Evolutionary conservation across 2,888 invertebrate genomes (phyloP).

Genomic region (Cephus pulcher): DNA sequence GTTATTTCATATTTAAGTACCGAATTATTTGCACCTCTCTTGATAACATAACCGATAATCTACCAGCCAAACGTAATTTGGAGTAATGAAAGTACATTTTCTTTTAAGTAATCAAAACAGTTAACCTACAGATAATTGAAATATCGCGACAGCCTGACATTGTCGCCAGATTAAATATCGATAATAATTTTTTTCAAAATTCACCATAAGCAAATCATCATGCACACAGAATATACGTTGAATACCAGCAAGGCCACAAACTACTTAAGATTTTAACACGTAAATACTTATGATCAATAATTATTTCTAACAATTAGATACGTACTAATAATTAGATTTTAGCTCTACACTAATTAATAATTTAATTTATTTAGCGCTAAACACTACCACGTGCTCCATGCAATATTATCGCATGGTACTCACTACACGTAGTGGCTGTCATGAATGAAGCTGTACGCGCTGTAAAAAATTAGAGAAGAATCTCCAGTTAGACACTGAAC

Average conservation of each 20-base stretch:
- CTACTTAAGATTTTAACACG: not conserved
- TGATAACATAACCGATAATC: not conserved
- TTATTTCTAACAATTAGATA: not conserved
- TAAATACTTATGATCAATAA: not conserved
- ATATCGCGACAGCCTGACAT: not conserved
- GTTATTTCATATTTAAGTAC: not conserved
- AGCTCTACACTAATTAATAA: not conserved
- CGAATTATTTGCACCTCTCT: not conserved
- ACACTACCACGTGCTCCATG: slow-evolving; percentile 14
- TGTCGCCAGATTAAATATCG: not conserved
- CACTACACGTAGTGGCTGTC: slow-evolving; percentile 66
- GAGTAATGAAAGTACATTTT: slow-evolving; percentile 7
- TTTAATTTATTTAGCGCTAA: not conserved
- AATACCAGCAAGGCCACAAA: not conserved
- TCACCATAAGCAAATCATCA: not conserved
- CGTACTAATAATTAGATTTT: not conserved
- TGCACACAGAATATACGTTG: not conserved
- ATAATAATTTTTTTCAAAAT: not conserved
- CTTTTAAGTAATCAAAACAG: not conserved
- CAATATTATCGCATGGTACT: slow-evolving; percentile 50
- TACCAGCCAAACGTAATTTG: not conserved
- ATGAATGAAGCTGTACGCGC: slow-evolving; percentile 65
- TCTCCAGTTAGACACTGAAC: slow-evolving; percentile 12
- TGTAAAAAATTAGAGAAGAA: slow-evolving; percentile 46
- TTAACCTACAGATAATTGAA: slow-evolving; percentile 12